These are phyloP conservation scores for Pandemis heparana DNA, from an alignment of 2,888 invertebrate species.

Conservation along the genomic window DNA sequence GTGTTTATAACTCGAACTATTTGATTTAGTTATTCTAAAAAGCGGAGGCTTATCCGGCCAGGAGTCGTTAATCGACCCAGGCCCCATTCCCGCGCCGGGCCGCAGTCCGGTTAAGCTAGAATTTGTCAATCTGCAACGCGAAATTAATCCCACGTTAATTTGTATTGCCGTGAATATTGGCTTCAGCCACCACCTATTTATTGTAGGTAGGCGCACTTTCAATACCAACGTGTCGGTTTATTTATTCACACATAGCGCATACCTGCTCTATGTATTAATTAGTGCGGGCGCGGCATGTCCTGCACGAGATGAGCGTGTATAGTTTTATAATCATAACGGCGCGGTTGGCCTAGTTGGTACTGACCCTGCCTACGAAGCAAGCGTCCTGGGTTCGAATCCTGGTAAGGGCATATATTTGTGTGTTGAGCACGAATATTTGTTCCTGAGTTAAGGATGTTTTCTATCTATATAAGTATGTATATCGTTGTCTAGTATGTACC, in stretches of 20 bases:
- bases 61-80: conserved; percentile 51
- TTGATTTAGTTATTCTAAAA: neutral
- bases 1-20: neutral
- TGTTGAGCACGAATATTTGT: no score
- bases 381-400: no score
- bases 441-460: no score
- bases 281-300: neutral
- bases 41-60: neutral
- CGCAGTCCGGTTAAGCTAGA: conserved; percentile 55
- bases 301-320: no score
- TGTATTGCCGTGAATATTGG: conserved; percentile 44
- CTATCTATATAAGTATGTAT: no score
- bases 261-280: neutral
- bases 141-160: conserved; percentile 53
- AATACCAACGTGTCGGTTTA: neutral
- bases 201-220: conserved; percentile 1
- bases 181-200: conserved; percentile 24
- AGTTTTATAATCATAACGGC: no score
- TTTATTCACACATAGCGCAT: neutral
- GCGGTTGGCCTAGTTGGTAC: no score
- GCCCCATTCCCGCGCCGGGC: conserved; percentile 54
- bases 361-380: no score
- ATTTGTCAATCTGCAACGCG: conserved; percentile 59
- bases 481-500: no score
- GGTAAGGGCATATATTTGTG: no score